Base-by-base conservation (phyloP, 1,140 invertebrate genomes). In the Nasonia vitripennis region DNA sequence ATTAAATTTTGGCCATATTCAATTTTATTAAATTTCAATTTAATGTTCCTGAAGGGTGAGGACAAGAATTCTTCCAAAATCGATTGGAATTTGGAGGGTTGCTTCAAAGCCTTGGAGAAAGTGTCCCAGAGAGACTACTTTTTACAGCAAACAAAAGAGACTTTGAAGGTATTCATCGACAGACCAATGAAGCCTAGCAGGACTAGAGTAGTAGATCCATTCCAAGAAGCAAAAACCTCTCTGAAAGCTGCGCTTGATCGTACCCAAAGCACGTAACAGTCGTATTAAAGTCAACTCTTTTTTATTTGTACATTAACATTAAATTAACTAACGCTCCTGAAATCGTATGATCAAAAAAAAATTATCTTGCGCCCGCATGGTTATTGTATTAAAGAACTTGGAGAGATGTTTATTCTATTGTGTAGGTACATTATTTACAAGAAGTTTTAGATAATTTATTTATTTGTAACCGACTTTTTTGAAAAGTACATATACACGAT, bases 1-100 rank as follows among this genome's bases (percentile, higher is more conserved):
- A 85, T 81, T 87, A 86, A n/a, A 68, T 31, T 74, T 48, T 68
- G 80, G 11, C 86, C 14, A 67, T 71, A 74, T 79, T 12, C 12
- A 74, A 48, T 84, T 84, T 68, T 81, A 86, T 80, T 55, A 73
- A 80, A 85, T 70, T 71, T 51, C 3, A 75, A n/a, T n/a, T 74
- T 74, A 45, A 74, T 74, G 17, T 41, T 74, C 23, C 5, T 37
- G 34, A 75, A 95, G 93, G 91, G 93, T 87, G 95, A 96, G 92
- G 94, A 95, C 88, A 94, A 95, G 91, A 91, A 85, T 12, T 93
- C 91, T 48, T 80, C 87, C 12, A 94, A 94, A 89, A 91, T 94
- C 6, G 90, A 93, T 23, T 95, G 95, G 93, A 94, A 96, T 89
- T 87, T 95, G 17, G 94, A 95, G 67, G 94, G 93, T 83, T 96